These are phyloP conservation scores for Rhynchotus rufescens DNA, from an alignment of 2,797 vertebrate genomes.

Conservation along the genomic window DNA sequence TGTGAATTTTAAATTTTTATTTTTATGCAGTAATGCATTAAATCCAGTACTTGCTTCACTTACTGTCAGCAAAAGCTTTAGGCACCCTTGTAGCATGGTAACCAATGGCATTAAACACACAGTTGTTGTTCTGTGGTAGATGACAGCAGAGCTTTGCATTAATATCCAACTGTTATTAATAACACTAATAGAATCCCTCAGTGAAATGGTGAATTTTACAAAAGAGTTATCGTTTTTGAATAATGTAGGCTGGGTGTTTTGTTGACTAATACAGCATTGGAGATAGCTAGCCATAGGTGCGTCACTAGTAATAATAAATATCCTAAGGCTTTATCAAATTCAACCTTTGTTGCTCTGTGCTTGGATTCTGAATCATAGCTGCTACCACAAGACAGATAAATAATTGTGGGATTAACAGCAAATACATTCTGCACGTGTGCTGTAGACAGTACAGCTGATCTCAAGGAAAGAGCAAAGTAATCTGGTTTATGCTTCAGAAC, in stretches of 20 bases:
- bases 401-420: neutral
- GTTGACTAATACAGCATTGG: neutral
- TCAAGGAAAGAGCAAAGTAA: neutral
- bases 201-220: neutral
- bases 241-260: neutral
- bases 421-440: neutral
- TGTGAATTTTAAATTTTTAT: slow-evolving; percentile 36
- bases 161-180: slow-evolving; percentile 6
- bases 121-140: neutral
- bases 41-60: slow-evolving; percentile 63
- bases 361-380: neutral
- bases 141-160: slow-evolving; percentile 30
- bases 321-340: neutral
- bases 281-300: neutral
- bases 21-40: slow-evolving; percentile 45
- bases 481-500: neutral
- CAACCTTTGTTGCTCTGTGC: neutral
- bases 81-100: slow-evolving; percentile 70
- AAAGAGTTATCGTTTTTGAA: neutral
- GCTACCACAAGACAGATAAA: neutral
- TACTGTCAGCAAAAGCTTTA: slow-evolving; percentile 68
- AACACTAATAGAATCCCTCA: slow-evolving; percentile 7
- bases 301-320: neutral
- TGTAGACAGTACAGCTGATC: neutral
- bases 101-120: neutral